Evolutionary conservation across 2,888 invertebrate species (phyloP), one percentile per base, ranked within the genome.

Genomic region (Melikaiella ostensackeni): DNA sequence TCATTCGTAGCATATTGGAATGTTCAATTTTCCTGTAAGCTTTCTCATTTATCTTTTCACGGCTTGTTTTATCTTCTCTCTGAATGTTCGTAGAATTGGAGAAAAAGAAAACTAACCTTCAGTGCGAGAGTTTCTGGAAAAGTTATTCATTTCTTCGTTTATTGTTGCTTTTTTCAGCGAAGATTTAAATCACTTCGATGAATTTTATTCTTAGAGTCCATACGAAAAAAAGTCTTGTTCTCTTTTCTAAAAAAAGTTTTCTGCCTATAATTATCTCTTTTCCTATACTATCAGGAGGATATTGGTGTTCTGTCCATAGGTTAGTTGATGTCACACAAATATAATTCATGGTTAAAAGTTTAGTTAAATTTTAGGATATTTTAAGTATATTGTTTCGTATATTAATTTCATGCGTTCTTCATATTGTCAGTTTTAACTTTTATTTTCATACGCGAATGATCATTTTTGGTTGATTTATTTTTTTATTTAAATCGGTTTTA

Each of bases 1-100:
- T 50, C n/a, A 46, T 70, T 70, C n/a, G n/a, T 19, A 42, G 50
- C 19, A 50, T 42, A 42, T 70, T 42, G 64, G 27, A 66, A 66
- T 66, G 42, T 42, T 24, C 42, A 27, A 66, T 46, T 66, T 42
- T 63, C 46, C 13, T 24, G 24, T 42, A 50, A 70, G 46, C 16
- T 70, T 70, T 30, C 30, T 50, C 46, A 33, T 50, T 50, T 50
- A 46, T 70, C n/a, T 50, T 46, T 46, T 70, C 27, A 30, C 33
- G 42, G 27, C 7, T 2, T 46, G 13, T 70, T 70, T 70, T 70
- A 70, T 70, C 30, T 70, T 42, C 30, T 57, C 13, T 24, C 4
- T 57, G 11, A 66, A 66, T 24, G 24, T 66, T 46, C 24, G 13
- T 46, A 46, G 42, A 46, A 42, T 42, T 4, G 3, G 27, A 38